Percentiles rank a stretch among this genome's conserved stretches.
Conservation (phyloP, 2,797 vertebrate species). For the Sebastes variabilis region DNA sequence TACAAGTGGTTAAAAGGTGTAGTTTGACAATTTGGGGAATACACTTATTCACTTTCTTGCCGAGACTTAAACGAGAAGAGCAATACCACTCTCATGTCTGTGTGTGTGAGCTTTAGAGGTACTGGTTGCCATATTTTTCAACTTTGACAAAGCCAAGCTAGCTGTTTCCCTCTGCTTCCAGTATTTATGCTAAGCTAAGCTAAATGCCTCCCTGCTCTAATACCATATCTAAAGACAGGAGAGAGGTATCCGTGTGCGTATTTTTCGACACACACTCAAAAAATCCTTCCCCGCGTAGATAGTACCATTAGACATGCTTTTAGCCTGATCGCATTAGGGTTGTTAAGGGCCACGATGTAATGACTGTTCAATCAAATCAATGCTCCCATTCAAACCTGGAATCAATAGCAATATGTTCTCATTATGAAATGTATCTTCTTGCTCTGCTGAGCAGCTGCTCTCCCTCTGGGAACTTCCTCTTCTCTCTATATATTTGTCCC, state of each 20-base stretch:
- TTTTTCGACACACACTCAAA: constrained; percentile 12
- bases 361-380: constrained; percentile 82
- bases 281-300: constrained; percentile 29
- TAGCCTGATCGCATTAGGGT: constrained; percentile 84
- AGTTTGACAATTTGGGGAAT: neutral
- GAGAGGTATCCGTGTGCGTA: neutral
- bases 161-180: no score
- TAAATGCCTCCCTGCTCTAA: neutral
- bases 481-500: constrained; percentile 27
- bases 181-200: no score
- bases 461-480: constrained; percentile 43
- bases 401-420: constrained; percentile 84
- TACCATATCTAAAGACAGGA: neutral
- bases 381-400: constrained; percentile 79
- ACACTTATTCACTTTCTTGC: neutral
- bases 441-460: constrained; percentile 73
- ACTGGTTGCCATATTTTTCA: neutral
- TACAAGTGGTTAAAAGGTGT: neutral
- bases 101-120: neutral
- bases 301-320: constrained; percentile 77
- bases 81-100: neutral
- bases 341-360: constrained; percentile 70
- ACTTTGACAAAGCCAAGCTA: no score
- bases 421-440: constrained; percentile 80
- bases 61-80: neutral